Conservation (phyloP, 2,113 vertebrate species). For the Nesogale talazaci region DNA sequence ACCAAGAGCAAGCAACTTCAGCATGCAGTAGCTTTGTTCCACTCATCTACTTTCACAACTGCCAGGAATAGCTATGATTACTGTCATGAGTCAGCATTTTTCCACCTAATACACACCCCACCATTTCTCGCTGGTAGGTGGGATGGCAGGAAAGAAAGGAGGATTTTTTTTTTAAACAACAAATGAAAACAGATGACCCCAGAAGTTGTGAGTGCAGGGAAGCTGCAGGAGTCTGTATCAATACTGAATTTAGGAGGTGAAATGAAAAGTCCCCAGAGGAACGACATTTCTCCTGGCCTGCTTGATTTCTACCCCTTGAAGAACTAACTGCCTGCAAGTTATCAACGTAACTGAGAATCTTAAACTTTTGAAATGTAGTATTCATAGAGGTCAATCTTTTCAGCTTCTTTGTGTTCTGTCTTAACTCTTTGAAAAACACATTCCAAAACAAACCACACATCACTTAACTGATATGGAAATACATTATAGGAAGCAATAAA, state of each 20-base stretch:
- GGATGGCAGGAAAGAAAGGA: neutral
- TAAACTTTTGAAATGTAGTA: neutral
- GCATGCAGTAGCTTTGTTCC: neutral
- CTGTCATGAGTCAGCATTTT: neutral
- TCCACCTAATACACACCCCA: neutral
- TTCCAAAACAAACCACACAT: neutral
- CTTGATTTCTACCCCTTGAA: neutral
- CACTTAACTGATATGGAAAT: slow-evolving; percentile 1
- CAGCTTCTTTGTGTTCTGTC: neutral
- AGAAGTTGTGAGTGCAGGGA: neutral
- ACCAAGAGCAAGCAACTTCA: neutral
- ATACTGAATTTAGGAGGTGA: neutral
- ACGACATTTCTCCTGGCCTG: neutral
- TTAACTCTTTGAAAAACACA: slow-evolving; percentile 32
- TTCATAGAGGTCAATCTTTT: neutral
- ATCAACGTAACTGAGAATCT: neutral
- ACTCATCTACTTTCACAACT: neutral
- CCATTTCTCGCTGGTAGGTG: neutral
- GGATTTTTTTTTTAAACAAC: neutral
- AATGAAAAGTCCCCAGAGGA: neutral
- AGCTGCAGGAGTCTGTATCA: neutral
- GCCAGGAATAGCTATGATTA: too few relatives aligned
- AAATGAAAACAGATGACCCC: neutral
- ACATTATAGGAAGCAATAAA: neutral
- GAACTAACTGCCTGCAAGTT: neutral